Percentiles rank a stretch among this genome's conserved stretches.
Evolutionary conservation across 2,113 vertebrate genomes (phyloP).

Genomic region (Gnathonemus longibarbis): DNA sequence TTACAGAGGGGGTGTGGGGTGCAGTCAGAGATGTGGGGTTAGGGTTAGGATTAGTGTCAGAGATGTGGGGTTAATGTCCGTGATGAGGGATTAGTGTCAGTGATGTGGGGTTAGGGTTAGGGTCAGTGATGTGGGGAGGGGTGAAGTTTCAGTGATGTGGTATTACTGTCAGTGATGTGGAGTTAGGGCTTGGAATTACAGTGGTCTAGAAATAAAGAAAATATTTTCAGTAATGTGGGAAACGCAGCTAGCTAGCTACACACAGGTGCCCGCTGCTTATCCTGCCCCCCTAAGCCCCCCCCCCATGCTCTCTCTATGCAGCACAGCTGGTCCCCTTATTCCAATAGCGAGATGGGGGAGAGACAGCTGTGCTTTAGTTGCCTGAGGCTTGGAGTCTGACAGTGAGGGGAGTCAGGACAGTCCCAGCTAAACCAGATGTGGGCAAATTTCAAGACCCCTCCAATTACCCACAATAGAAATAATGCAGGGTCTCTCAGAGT

Average conservation of each 20-base stretch:
- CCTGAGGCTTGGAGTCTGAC: not conserved
- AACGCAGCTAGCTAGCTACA: not conserved
- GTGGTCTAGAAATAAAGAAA: not conserved
- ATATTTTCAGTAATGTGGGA: not conserved
- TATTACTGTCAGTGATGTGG: not conserved
- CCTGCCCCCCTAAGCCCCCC: not conserved
- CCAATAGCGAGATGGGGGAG: not conserved
- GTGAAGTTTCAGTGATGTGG: not conserved
- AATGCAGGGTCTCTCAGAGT: not conserved
- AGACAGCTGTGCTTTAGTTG: not conserved
- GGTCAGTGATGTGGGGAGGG: not conserved
- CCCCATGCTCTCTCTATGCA: not conserved
- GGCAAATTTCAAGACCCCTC: not conserved
- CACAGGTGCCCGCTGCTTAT: not conserved
- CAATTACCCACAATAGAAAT: not conserved
- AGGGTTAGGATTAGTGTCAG: not conserved
- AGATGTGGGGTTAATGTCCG: not conserved
- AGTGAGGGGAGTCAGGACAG: not conserved
- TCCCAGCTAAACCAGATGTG: not conserved
- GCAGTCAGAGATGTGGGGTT: not conserved
- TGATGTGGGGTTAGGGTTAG: not conserved
- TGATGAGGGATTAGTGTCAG: not conserved
- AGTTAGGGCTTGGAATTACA: not conserved
- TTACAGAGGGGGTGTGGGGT: conserved; percentile 21
- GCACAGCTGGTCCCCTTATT: not conserved